Percentiles rank a stretch among this genome's conserved stretches.
phyloP scores from a whole-genome alignment of 2,888 invertebrate species.

The Rhimphoctona megacephalus region DNA sequence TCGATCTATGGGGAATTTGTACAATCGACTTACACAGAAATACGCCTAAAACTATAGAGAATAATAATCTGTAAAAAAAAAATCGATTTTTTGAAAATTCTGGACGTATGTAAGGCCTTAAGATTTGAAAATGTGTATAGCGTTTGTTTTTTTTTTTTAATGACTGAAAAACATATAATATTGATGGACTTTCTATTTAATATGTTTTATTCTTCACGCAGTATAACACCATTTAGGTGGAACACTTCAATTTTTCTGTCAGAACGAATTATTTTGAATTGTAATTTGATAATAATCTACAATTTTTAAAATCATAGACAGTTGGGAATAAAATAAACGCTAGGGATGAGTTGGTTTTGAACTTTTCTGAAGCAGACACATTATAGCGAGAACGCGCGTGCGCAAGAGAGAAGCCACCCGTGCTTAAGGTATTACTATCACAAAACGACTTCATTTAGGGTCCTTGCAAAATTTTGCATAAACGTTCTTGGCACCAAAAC shows the following conservation, averaged over 20 bases:
- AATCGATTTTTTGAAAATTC: too few species aligned
- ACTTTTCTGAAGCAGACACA: conserved; percentile 59
- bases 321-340: conserved; percentile 66
- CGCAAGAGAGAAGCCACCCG: conserved; percentile 44
- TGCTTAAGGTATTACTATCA: too few species aligned
- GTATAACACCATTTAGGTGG: background rate
- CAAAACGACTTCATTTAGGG: too few species aligned
- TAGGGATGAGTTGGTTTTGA: conserved; percentile 68
- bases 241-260: background rate
- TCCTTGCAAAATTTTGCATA: too few species aligned
- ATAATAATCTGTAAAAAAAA: too few species aligned
- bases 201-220: background rate
- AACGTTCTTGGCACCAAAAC: too few species aligned
- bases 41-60: too few species aligned
- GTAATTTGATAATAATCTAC: conserved; percentile 2
- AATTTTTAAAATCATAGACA: conserved; percentile 31
- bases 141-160: background rate
- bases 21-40: too few species aligned
- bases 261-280: background rate
- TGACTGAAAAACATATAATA: background rate
- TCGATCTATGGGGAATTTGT: too few species aligned
- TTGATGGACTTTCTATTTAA: background rate
- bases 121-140: background rate
- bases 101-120: too few species aligned
- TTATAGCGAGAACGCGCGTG: conserved; percentile 65